Conservation (phyloP, 1,140 invertebrate species). For the Cephus cinctus region DNA sequence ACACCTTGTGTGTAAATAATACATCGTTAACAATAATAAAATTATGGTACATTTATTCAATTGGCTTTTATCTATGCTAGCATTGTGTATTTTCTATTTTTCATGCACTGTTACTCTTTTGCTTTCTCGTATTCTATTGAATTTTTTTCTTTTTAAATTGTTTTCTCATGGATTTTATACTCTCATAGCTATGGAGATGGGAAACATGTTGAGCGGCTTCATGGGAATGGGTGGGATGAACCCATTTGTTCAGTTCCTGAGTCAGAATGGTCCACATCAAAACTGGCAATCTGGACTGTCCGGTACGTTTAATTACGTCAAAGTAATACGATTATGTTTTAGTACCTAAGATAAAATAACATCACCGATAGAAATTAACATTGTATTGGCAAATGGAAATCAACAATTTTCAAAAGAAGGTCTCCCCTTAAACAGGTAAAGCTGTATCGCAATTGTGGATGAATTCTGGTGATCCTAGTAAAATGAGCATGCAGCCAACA, state of each 20-base stretch:
- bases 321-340: background rate
- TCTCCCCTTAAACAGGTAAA: too few relatives aligned
- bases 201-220: slow-evolving; percentile 47
- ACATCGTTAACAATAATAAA: too few relatives aligned
- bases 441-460: slow-evolving; percentile 60
- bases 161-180: too few relatives aligned
- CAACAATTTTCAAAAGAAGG: slow-evolving; percentile 1
- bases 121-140: slow-evolving; percentile 14
- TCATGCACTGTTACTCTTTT: too few relatives aligned
- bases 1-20: too few relatives aligned
- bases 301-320: slow-evolving; percentile 37
- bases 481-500: slow-evolving; percentile 46
- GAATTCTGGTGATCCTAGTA: slow-evolving; percentile 53
- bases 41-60: too few relatives aligned
- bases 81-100: too few relatives aligned
- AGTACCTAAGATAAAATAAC: background rate
- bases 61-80: too few relatives aligned
- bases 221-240: slow-evolving; percentile 52
- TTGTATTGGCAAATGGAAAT: background rate
- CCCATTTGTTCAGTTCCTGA: slow-evolving; percentile 51
- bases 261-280: slow-evolving; percentile 47
- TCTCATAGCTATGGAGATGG: slow-evolving; percentile 45
- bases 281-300: slow-evolving; percentile 44
- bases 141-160: too few relatives aligned
- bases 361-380: too few relatives aligned